These are phyloP conservation scores for Molossus alvarezi DNA, from an alignment of 2,797 vertebrate genomes.

Conservation along the genomic window DNA sequence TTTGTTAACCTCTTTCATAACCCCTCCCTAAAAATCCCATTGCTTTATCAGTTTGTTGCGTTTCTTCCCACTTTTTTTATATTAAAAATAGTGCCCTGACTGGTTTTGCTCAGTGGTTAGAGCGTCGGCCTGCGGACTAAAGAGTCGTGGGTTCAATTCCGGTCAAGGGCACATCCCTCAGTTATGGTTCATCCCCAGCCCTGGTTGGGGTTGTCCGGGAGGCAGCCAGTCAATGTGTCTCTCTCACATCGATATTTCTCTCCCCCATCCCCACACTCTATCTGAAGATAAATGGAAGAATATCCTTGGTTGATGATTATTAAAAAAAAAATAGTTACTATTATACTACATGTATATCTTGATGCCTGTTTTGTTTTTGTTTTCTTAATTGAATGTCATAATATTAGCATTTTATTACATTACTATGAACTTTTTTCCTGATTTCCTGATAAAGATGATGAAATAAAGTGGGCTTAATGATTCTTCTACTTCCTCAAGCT, in stretches of 20 bases:
- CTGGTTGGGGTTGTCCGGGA: too few relatives aligned
- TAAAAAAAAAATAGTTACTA: background rate
- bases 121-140: too few relatives aligned
- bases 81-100: background rate
- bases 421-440: background rate
- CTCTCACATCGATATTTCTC: too few relatives aligned
- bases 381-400: background rate
- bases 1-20: conserved; percentile 21
- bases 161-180: too few relatives aligned
- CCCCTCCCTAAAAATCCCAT: conserved; percentile 9
- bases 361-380: background rate
- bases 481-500: background rate
- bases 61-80: background rate
- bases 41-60: conserved; percentile 8
- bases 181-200: too few relatives aligned
- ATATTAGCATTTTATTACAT: background rate
- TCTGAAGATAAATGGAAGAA: too few relatives aligned
- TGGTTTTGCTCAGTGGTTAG: too few relatives aligned
- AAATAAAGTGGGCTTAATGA: background rate
- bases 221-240: too few relatives aligned
- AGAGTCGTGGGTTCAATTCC: too few relatives aligned
- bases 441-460: background rate
- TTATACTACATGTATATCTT: background rate
- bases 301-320: too few relatives aligned
- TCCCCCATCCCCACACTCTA: too few relatives aligned